Evolutionary conservation across 2,797 vertebrate genomes (phyloP), one percentile per base, ranked within the genome.

Genomic region (Acanthurus leucopareius): DNA sequence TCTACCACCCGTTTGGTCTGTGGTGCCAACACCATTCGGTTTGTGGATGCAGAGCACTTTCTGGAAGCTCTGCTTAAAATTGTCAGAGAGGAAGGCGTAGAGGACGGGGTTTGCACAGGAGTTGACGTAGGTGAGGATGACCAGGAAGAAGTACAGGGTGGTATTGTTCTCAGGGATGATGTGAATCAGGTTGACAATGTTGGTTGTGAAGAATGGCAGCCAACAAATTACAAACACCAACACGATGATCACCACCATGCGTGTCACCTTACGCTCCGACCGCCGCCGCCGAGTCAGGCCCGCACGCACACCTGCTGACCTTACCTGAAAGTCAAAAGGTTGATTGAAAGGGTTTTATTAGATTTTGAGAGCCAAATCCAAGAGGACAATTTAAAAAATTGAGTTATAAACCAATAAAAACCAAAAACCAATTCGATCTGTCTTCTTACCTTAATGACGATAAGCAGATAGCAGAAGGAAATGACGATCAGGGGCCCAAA

Each of bases 201-300:
- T 99, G 88, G 96, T 84, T 0, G 92, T 90, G 89, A 96, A 99
- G 91, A 99, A 99, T 0, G 98, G 98, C 73, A 99, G 92, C 97
- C 97, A 99, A 83, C 98, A 99, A 57, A 98, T 88, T 0, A 96
- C 95, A 3, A 99, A 99, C 51, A 98, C 97, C 20, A 96, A 77
- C 79, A 99, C 97, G 2, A 99, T 97, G 89, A 99, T 93, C 89
- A 99, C 96, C 91, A 99, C 98, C 98, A 99, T 98, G 66, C 96
- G 95, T 0, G 98, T 99, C 74, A 97, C 97, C 86, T 97, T 98
- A 2, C 96, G 93, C 90, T 99, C 98, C 0, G 97, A 97, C 25
- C 90, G 93, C 19, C 97, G 93, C 0, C 96, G 94, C 64, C 90
- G 95, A 0, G 96, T 95, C 64, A 96, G 95, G 25, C 95, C 95